Base-by-base conservation (phyloP, 2,888 invertebrate species). In the Idaea aversata region DNA sequence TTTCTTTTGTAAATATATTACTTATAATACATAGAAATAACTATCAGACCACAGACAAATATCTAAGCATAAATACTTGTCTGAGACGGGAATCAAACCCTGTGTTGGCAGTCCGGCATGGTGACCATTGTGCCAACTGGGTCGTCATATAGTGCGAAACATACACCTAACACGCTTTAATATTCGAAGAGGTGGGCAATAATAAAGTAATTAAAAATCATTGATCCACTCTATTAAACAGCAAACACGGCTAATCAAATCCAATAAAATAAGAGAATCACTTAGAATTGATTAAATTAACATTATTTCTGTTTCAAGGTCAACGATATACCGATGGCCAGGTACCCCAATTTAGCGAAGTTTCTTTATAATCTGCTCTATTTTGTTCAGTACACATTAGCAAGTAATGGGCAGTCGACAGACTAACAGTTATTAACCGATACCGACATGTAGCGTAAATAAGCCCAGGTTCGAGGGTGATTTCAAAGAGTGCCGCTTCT, bases 351-450 rank as follows among this genome's bases (percentile, higher is more conserved):
- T 68, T 70, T 63, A 65, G 69, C 61, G 72, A 69, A 68, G 65
- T 68, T 34, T 63, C 68, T 70, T 70, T 64, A 75, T 81, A 80
- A 79, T 82, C 85, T 86, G 87, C 84, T 87, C 84, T 83, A 82
- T 86, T 87, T 88, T 84, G 76, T 84, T 80, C 82, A 74, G 75
- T 83, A 81, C 81, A 80, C 85, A 83, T 84, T 86, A 87, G 75
- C 79, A 82, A 85, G 83, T 87, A 88, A 88, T 86, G 84, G 81
- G 75, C 83, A 83, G 86, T 82, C 83, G 87, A 88, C 83, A 88
- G 88, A 87, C 80, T 87, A 78, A 86, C 76, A 83, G 85, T 83
- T 87, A 88, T 86, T 83, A 85, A 81, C 82, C 80, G 84, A 85
- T 85, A 81, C 82, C 80, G 84, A 85, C 80, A 81, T 75, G 77